Percentiles rank a stretch among this genome's conserved stretches.
Conservation (phyloP, 2,113 vertebrate species). For the Rhegmatorhina hoffmannsi region DNA sequence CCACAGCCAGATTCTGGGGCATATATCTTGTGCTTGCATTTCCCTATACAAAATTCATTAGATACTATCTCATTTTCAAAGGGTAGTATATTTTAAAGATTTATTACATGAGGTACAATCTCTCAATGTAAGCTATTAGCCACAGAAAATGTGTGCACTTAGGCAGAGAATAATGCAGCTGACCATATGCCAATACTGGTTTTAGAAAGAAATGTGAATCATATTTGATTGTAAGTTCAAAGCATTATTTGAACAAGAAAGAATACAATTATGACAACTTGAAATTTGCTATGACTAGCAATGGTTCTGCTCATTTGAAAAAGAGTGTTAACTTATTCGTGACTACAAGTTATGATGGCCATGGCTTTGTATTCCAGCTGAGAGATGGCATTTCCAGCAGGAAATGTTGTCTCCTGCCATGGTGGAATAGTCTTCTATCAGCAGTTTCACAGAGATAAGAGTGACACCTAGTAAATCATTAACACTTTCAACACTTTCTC, state of each 20-base stretch:
- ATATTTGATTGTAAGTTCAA: background rate
- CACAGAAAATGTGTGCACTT: background rate
- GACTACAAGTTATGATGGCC: background rate
- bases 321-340: background rate
- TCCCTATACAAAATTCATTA: background rate
- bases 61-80: background rate
- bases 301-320: background rate
- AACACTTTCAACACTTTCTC: background rate
- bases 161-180: background rate
- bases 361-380: background rate
- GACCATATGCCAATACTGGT: background rate
- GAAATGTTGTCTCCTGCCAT: background rate
- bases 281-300: background rate
- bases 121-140: background rate
- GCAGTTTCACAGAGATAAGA: background rate
- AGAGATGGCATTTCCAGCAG: background rate
- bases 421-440: background rate
- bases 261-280: background rate
- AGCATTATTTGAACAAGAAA: background rate
- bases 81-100: background rate
- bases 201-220: background rate
- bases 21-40: background rate
- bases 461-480: constrained; percentile 38
- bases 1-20: background rate
- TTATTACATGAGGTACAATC: background rate